Conservation (phyloP, 2,113 vertebrate genomes). For the Mastomys natalensis region DNA sequence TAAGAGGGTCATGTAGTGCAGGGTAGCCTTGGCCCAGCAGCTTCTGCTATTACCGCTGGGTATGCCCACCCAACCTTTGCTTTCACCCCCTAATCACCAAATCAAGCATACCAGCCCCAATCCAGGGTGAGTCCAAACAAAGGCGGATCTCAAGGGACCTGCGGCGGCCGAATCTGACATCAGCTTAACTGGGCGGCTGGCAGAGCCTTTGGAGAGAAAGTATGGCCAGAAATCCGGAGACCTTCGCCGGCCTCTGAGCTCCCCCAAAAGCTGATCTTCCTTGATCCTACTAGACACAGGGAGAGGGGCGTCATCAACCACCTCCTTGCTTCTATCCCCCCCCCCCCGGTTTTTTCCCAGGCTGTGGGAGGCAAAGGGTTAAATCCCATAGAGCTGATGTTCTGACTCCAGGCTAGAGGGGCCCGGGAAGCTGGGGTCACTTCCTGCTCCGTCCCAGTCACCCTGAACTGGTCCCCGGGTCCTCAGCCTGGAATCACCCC, state of each 20-base stretch:
- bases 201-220: neutral
- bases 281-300: neutral
- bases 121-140: slow-evolving; percentile 57
- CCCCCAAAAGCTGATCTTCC: neutral
- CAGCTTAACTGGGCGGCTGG: neutral
- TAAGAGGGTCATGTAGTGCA: neutral
- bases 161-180: slow-evolving; percentile 3
- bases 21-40: neutral
- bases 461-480: slow-evolving; percentile 85
- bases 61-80: neutral
- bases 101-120: neutral
- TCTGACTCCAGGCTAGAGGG: slow-evolving; percentile 85
- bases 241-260: neutral
- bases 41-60: neutral
- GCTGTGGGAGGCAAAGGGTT: slow-evolving; percentile 79
- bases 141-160: slow-evolving; percentile 50
- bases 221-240: neutral
- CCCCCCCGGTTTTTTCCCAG: slow-evolving; percentile 54
- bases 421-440: slow-evolving; percentile 85
- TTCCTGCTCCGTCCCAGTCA: slow-evolving; percentile 86
- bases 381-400: slow-evolving; percentile 85
- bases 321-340: neutral
- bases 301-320: neutral
- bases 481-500: slow-evolving; percentile 82
- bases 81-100: neutral